Evolutionary conservation across 2,113 vertebrate genomes (phyloP).

Genomic region (Poeciliopsis retropinna): DNA sequence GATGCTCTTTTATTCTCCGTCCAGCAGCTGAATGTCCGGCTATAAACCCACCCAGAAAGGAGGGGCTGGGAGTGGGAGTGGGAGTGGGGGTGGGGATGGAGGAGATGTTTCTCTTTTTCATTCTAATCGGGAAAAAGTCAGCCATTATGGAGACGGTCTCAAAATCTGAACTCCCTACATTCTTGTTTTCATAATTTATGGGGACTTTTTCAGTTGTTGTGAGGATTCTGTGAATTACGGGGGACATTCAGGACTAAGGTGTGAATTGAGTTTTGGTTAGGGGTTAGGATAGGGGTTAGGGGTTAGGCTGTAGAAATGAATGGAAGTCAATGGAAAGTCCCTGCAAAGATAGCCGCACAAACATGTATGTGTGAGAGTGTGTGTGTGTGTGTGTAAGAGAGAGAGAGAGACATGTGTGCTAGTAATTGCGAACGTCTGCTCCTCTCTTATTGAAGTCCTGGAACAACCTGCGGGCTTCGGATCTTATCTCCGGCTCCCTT

Average conservation of each 20-base stretch:
- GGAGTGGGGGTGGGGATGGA: background rate
- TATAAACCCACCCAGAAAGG: constrained; percentile 32
- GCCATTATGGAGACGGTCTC: constrained; percentile 37
- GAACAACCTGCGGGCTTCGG: constrained; percentile 70
- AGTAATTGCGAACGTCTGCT: constrained; percentile 71
- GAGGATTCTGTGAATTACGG: too few relatives aligned
- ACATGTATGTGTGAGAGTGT: too few relatives aligned
- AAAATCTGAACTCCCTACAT: background rate
- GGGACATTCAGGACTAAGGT: too few relatives aligned
- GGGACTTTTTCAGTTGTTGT: too few relatives aligned
- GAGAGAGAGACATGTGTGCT: constrained; percentile 13
- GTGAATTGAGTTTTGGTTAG: too few relatives aligned
- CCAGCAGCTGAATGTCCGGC: constrained; percentile 6
- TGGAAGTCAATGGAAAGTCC: too few relatives aligned
- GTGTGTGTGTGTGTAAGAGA: too few relatives aligned
- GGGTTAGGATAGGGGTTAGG: too few relatives aligned
- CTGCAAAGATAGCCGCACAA: too few relatives aligned
- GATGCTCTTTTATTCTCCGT: constrained; percentile 3
- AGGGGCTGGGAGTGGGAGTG: background rate
- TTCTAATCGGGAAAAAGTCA: constrained; percentile 48
- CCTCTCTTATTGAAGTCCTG: constrained; percentile 66
- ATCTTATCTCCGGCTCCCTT: constrained; percentile 51
- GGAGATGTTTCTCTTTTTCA: constrained; percentile 23
- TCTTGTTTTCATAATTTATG: too few relatives aligned
- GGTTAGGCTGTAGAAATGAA: too few relatives aligned